phyloP scores from a whole-genome alignment of 2,797 vertebrate genomes.

The Cynopterus sphinx region DNA sequence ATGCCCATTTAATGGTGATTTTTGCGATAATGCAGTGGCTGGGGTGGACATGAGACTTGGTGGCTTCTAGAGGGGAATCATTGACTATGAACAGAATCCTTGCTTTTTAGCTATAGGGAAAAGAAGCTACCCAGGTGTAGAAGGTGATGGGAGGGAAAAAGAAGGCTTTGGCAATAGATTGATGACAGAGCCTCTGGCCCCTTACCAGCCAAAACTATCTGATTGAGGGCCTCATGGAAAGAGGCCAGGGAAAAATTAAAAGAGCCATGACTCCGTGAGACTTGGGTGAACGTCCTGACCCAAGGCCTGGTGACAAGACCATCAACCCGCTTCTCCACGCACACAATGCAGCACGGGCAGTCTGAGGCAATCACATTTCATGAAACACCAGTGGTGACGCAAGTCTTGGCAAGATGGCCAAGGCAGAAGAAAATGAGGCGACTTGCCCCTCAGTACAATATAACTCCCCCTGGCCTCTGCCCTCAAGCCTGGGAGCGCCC shows the following conservation, averaged over 20 bases:
- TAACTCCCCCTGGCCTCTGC: too few relatives aligned
- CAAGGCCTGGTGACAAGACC: neutral
- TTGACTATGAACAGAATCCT: too few relatives aligned
- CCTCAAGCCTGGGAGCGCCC: neutral
- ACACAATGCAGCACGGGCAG: too few relatives aligned
- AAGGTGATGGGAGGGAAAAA: neutral
- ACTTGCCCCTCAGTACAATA: neutral
- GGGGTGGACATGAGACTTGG: neutral
- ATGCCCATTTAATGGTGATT: neutral
- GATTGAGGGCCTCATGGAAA: accelerated
- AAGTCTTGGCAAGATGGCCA: neutral
- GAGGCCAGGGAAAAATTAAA: neutral
- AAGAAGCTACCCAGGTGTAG: neutral
- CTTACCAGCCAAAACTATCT: neutral
- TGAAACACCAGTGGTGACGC: neutral
- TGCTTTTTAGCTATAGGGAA: neutral
- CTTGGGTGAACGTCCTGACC: too few relatives aligned
- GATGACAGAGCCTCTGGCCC: neutral
- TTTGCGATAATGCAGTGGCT: neutral
- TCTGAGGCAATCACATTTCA: neutral
- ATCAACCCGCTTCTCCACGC: neutral
- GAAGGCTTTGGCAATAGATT: neutral
- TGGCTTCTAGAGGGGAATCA: neutral
- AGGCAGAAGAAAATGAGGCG: neutral
- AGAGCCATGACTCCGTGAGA: neutral